Evolutionary conservation across 2,888 invertebrate species (phyloP).

Genomic region (Microctonus hyperodae): DNA sequence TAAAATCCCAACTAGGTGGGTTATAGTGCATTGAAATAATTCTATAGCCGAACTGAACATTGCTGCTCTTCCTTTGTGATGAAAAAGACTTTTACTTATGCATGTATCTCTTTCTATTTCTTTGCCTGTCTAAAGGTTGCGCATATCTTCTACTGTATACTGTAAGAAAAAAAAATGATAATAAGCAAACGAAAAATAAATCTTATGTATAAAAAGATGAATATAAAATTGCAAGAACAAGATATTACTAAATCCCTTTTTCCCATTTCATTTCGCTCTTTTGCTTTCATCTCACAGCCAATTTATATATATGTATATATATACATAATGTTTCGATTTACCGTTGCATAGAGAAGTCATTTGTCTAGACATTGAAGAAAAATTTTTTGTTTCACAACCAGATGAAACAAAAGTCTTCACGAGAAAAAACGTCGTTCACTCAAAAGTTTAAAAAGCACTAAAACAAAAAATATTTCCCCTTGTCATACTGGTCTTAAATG

Average conservation of each 20-base stretch:
- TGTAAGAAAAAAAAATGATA: neutral
- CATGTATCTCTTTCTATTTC: constrained; percentile 1
- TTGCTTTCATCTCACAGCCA: constrained; percentile 17
- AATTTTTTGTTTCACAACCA: constrained; percentile 2
- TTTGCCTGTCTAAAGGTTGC: too few relatives aligned
- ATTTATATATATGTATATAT: neutral
- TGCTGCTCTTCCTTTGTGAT: constrained; percentile 4
- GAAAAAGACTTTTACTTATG: neutral
- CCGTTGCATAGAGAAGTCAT: neutral
- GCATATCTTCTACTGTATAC: neutral
- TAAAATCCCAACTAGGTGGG: constrained; percentile 52
- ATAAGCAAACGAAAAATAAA: neutral
- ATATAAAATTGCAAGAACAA: constrained; percentile 16
- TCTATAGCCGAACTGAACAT: constrained; percentile 43
- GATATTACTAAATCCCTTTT: constrained; percentile 27
- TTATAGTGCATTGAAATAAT: constrained; percentile 53
- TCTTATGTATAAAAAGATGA: neutral
- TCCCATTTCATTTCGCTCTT: neutral
- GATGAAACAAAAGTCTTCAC: neutral
- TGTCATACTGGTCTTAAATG: neutral
- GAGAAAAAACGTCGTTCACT: neutral
- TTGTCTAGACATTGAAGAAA: constrained; percentile 17
- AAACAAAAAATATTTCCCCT: neutral
- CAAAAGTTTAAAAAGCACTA: constrained; percentile 1
- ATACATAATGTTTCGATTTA: neutral